A percentile compares a stretch with the other conserved stretches of the same genome.
Evolutionary conservation across 1,140 invertebrate species (phyloP).

Genomic region (Diprion similis): DNA sequence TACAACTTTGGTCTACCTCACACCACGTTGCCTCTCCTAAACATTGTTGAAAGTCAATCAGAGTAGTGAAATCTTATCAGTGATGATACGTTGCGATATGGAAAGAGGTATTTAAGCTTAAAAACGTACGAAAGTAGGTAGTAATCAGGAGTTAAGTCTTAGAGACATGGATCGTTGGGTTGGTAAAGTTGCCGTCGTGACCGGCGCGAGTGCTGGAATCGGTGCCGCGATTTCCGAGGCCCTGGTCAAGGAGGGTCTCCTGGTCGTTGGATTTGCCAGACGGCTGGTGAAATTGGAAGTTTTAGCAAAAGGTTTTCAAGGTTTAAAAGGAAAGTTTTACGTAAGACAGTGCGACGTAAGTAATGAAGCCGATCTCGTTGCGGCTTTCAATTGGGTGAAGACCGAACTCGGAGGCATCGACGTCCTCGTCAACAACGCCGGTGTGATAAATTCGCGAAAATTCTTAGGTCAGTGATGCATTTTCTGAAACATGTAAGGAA

Average conservation of each 20-base stretch:
- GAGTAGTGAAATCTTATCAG: no score
- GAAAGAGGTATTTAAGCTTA: no score
- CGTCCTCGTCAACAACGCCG: slow-evolving; percentile 80
- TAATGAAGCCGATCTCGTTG: slow-evolving; percentile 70
- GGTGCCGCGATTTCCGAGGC: slow-evolving; percentile 65
- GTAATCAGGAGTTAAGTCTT: no score
- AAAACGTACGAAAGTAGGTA: no score
- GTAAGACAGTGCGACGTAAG: slow-evolving; percentile 70
- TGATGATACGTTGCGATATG: no score
- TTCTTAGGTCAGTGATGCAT: slow-evolving; percentile 47
- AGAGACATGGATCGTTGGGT: slow-evolving; percentile 67
- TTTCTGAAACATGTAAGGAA: slow-evolving; percentile 24
- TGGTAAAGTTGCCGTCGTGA: slow-evolving; percentile 74
- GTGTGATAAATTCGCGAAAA: slow-evolving; percentile 51
- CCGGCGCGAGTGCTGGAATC: slow-evolving; percentile 76
- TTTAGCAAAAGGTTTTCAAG: slow-evolving; percentile 32
- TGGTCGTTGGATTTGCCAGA: slow-evolving; percentile 75
- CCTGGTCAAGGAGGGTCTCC: slow-evolving; percentile 68
- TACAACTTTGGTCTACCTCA: no score
- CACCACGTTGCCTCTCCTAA: no score
- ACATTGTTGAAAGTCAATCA: no score
- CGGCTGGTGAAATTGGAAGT: slow-evolving; percentile 66
- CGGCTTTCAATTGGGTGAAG: slow-evolving; percentile 71
- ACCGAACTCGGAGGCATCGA: slow-evolving; percentile 69
- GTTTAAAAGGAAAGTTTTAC: slow-evolving; percentile 51